Evolutionary conservation across 2,888 invertebrate species (phyloP), one percentile per base, ranked within the genome.

Genomic region (Timema podura): DNA sequence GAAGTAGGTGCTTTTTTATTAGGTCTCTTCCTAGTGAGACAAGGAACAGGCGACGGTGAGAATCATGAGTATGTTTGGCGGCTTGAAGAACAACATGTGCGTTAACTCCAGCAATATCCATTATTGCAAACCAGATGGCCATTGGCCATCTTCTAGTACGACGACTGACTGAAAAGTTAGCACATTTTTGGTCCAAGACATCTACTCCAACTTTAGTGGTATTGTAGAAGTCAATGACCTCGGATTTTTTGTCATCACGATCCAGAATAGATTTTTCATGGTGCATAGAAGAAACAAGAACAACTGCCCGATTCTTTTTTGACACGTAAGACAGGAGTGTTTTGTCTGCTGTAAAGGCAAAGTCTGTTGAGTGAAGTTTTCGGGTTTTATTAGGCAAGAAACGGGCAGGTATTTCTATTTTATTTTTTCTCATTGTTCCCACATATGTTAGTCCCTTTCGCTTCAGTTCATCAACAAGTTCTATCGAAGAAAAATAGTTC

Each of bases 181-280:
- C 54, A 54, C 11, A 54, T 54, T 54, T 54, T 54, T 13, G 54
- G 54, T 54, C 54, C 8, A 54, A 54, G 8, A 54, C n/a, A 54
- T 54, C 54, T n/a, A 54, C 54, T 54, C 54, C 54, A 54, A 16
- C 15, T 54, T 54, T 54, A 16, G 11, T 54, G n/a, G 16, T 7
- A 54, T 54, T 54, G 16, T 54, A 54, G 16, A 54, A 54, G 16
- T 54, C 54, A 15, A 54, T 54, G 13, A 54, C 16, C 16, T 54
- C 54, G n/a, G 54, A 6, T 16, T 54, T 54, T 54, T 11, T 54
- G 16, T 54, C 54, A n/a, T 54, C 54, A 15, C 54, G 54, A 54
- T n/a, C 15, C 7, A 54, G 54, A 8, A 54, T 16, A 11, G 54
- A 54, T 54, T 54, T 54, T 16, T 54, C 54, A 16, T 54, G 54